A percentile compares a stretch with the other conserved stretches of the same genome.
Conservation (phyloP, 2,797 vertebrate genomes). For the Heterohyrax brucei region DNA sequence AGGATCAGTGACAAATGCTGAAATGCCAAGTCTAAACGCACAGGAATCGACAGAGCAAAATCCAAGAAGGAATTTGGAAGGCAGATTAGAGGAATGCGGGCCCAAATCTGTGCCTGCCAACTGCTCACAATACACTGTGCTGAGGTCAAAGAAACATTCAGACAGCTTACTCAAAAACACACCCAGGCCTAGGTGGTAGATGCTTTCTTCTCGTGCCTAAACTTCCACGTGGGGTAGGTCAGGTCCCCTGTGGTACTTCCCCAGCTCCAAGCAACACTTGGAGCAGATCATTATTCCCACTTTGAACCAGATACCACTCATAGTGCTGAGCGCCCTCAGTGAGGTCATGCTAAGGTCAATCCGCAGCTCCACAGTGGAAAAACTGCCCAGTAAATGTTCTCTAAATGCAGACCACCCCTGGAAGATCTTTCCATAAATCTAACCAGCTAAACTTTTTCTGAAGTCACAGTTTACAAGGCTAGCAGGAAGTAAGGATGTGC, state of each 20-base stretch:
- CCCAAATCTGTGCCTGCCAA: conserved; percentile 75
- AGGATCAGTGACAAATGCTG: conserved; percentile 79
- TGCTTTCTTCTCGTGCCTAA: conserved; percentile 1
- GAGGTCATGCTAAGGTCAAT: conserved; percentile 61
- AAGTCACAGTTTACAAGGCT: conserved; percentile 66
- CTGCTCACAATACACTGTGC: conserved; percentile 68
- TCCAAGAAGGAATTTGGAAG: conserved; percentile 76
- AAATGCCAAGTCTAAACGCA: conserved; percentile 75
- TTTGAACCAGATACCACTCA: conserved; percentile 23
- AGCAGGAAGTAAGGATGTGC: conserved; percentile 59
- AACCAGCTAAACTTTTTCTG: conserved; percentile 68
- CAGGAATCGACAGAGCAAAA: conserved; percentile 74
- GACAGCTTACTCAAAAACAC: conserved; percentile 43
- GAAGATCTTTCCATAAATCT: conserved; percentile 43
- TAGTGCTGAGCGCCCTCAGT: conserved; percentile 54
- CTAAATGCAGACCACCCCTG: conserved; percentile 68
- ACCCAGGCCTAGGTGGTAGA: conserved; percentile 22
- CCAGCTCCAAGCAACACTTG: not conserved
- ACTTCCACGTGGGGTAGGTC: not conserved
- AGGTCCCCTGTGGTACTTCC: not conserved
- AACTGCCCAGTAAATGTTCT: conserved; percentile 58
- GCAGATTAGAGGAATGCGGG: conserved; percentile 64
- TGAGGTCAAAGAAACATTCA: conserved; percentile 71
- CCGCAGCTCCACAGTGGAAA: conserved; percentile 70
- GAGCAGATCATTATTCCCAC: conserved; percentile 22